Base-by-base conservation (phyloP, 2,797 vertebrate species). In the Epinephelus awoara region DNA sequence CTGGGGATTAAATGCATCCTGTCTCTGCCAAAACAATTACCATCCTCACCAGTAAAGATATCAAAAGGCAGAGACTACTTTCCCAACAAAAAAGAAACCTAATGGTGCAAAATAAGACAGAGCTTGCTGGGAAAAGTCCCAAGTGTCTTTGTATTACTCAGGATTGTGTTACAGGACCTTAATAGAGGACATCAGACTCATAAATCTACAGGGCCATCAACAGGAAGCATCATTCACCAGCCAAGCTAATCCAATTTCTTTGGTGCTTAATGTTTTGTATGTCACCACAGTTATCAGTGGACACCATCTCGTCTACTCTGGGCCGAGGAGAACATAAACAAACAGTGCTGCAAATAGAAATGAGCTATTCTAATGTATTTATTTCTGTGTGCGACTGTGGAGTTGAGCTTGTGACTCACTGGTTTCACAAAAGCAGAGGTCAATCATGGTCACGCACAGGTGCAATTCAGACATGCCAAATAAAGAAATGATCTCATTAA, bases 241-340 rank as follows among this genome's bases (percentile, higher is more conserved):
- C 38, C 70, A n/a, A 50, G 77, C 82, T 92, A 92, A 93, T 92
- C 76, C 75, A 85, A 84, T 93, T 91, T 86, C 56, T 62, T 55
- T n/a, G 29, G 21, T 78, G 68, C 75, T 78, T 86, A 80, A 85
- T 88, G 85, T 78, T 82, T 85, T 75, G 29, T 63, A 50, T 76
- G 75, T 90, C 85, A 83, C 54, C 86, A 77, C 66, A 62, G 80
- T 85, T 89, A 85, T 89, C 83, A 71, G 54, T 64, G 51, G 63
- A 83, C 72, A 82, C 61, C 76, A 89, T 87, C 75, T 54, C 9
- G 44, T 84, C 77, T 67, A 66, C 75, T 80, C 49, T 65, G 66
- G 69, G 34, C 27, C 21, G 62, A 67, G 34, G 63, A n/a, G 46
- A 27, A 67, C 21, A 72, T 65, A 68, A 83, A 88, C 83, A 91